These are phyloP conservation scores for Apamea epomidion DNA, from an alignment of 2,888 invertebrate species.

Conservation along the genomic window DNA sequence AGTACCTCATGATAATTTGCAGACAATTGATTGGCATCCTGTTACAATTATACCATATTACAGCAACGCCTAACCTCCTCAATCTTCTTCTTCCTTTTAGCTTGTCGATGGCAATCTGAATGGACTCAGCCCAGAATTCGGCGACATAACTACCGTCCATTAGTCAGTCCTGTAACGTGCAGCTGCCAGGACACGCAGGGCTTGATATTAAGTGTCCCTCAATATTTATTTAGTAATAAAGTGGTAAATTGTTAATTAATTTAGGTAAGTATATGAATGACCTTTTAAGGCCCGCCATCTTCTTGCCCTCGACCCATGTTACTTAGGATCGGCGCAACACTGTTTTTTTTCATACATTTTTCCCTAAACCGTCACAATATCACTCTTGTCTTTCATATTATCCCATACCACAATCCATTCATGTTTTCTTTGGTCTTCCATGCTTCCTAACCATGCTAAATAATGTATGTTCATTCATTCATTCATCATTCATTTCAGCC, in stretches of 20 bases:
- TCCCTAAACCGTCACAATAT: neutral
- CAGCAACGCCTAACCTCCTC: neutral
- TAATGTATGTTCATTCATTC: neutral
- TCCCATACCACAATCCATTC: neutral
- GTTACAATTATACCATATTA: slow-evolving; percentile 2
- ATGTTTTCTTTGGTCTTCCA: neutral
- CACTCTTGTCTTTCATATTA: neutral
- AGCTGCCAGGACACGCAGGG: too few relatives aligned
- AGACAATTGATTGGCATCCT: slow-evolving; percentile 15
- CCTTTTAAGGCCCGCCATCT: neutral
- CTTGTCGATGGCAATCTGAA: too few relatives aligned
- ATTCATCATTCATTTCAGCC: too few relatives aligned
- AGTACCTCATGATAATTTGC: slow-evolving; percentile 7
- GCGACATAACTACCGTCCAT: too few relatives aligned
- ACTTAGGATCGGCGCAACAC: too few relatives aligned
- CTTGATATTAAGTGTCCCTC: too few relatives aligned
- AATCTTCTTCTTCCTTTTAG: neutral
- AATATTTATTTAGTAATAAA: neutral
- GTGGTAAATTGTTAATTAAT: neutral
- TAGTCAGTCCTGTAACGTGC: too few relatives aligned
- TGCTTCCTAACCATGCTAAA: neutral
- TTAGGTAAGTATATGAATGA: neutral
- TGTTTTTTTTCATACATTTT: neutral
- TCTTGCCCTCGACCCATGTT: too few relatives aligned
- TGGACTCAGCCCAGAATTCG: too few relatives aligned